These are phyloP conservation scores for Onychomys leucogaster DNA, from an alignment of 2,797 vertebrate genomes.

Conservation along the genomic window DNA sequence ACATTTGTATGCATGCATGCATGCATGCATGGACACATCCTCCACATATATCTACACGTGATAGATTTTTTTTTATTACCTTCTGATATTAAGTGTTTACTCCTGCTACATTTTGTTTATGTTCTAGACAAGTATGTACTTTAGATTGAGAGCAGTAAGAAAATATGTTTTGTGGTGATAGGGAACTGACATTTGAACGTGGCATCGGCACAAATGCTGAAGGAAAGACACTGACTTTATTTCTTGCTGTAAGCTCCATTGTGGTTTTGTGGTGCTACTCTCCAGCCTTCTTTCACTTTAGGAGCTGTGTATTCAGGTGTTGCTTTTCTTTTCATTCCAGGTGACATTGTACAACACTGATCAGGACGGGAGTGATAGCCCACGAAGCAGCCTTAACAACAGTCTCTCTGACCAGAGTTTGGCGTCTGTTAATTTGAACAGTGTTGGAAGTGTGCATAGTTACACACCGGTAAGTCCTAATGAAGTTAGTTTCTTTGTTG, in stretches of 20 bases:
- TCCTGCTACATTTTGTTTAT: constrained; percentile 46
- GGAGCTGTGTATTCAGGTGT: not conserved
- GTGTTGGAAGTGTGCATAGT: constrained; percentile 95
- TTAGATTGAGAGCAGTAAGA: constrained; percentile 46
- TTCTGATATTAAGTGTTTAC: constrained; percentile 46
- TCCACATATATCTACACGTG: not conserved
- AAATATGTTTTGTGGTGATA: constrained; percentile 38
- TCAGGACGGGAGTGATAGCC: constrained; percentile 96
- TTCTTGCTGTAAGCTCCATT: not conserved
- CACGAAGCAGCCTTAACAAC: constrained; percentile 98
- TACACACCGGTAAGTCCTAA: constrained; percentile 92
- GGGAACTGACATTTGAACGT: constrained; percentile 26
- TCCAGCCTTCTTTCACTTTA: not conserved
- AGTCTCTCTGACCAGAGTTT: constrained; percentile 97
- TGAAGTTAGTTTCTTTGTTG: constrained; percentile 62
- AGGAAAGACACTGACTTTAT: constrained; percentile 34
- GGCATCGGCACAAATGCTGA: not conserved
- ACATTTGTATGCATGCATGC: not conserved
- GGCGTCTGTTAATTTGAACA: constrained; percentile 96
- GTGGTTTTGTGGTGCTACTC: constrained; percentile 54
- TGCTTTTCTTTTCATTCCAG: constrained; percentile 85
- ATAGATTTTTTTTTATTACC: constrained; percentile 28
- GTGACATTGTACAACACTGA: constrained; percentile 96
- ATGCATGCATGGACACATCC: not conserved
- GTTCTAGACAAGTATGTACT: not conserved